These are phyloP conservation scores for Hestina assimilis DNA, from an alignment of 1,140 invertebrate species.

Conservation along the genomic window DNA sequence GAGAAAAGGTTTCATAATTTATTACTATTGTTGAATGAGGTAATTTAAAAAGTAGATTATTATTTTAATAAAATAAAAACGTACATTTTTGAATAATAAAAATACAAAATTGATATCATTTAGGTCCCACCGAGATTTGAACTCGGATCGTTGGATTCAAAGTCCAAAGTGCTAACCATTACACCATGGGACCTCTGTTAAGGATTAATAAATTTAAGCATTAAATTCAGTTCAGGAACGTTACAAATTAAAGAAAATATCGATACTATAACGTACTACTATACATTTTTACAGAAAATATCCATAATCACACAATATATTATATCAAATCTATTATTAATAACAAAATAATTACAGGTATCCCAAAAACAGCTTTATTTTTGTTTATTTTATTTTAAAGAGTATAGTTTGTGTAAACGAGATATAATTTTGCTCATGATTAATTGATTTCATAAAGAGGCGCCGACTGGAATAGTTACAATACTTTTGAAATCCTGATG, in stretches of 20 bases:
- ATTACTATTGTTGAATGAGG: neutral
- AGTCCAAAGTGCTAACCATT: constrained; percentile 76
- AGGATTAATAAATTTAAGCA: neutral
- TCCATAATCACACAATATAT: too few relatives aligned
- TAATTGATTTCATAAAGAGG: constrained; percentile 2
- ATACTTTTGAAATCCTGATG: constrained; percentile 34
- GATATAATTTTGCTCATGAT: neutral
- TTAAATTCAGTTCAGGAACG: neutral
- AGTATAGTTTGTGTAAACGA: neutral
- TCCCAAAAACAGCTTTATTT: too few relatives aligned
- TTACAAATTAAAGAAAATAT: neutral
- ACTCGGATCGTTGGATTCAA: constrained; percentile 90
- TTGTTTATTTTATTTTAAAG: too few relatives aligned
- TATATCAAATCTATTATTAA: too few relatives aligned
- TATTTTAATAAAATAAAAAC: neutral
- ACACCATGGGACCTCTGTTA: constrained; percentile 86
- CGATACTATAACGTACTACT: neutral
- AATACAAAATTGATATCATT: neutral
- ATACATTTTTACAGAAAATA: neutral
- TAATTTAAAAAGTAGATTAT: neutral
- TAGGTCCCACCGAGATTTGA: constrained; percentile 84
- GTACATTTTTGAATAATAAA: neutral
- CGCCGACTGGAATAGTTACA: constrained; percentile 29
- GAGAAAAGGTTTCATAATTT: neutral
- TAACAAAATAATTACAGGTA: too few relatives aligned